These are phyloP conservation scores for Plumapathes pennacea DNA, from an alignment of 92 coral and sea anemone species.

Conservation along the genomic window DNA sequence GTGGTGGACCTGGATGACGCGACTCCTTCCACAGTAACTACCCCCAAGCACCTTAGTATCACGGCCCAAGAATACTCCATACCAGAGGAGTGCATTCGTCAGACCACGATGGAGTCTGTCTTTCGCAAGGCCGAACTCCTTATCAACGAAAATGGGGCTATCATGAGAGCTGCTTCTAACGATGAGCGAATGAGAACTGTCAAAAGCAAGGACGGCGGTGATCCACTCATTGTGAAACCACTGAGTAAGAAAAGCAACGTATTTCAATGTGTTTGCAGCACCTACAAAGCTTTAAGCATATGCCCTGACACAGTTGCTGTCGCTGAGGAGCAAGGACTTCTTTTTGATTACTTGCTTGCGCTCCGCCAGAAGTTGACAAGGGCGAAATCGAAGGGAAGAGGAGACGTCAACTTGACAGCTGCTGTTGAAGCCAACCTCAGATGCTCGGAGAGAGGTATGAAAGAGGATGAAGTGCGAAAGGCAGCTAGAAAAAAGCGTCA, in stretches of 20 bases:
- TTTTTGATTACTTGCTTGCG: conserved; percentile 6
- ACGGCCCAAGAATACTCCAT: conserved; percentile 14
- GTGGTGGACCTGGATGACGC: no score
- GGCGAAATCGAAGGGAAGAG: neutral
- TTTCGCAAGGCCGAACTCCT: conserved; percentile 14
- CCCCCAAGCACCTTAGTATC: conserved; percentile 6
- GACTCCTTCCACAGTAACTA: no score
- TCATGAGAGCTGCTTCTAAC: conserved; percentile 24
- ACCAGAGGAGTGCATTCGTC: conserved; percentile 2
- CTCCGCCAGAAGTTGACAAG: conserved; percentile 7
- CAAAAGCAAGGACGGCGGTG: conserved; percentile 9
- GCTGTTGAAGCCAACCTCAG: conserved; percentile 4
- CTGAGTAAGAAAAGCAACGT: conserved; percentile 7
- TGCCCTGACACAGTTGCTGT: conserved; percentile 40
- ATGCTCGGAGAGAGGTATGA: conserved; percentile 8
- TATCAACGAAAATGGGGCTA: conserved; percentile 27
- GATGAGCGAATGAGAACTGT: conserved; percentile 19
- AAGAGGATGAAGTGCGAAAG: neutral
- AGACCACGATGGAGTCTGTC: conserved; percentile 1
- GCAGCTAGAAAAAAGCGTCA: conserved; percentile 3
- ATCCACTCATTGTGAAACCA: conserved; percentile 23
- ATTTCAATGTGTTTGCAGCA: conserved; percentile 7
- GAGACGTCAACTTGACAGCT: conserved; percentile 9
- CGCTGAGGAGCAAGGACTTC: conserved; percentile 8
- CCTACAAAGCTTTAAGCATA: conserved; percentile 9